Evolutionary conservation across 2,797 vertebrate species (phyloP), one percentile per base, ranked within the genome.

Genomic region (Argyrosomus regius): DNA sequence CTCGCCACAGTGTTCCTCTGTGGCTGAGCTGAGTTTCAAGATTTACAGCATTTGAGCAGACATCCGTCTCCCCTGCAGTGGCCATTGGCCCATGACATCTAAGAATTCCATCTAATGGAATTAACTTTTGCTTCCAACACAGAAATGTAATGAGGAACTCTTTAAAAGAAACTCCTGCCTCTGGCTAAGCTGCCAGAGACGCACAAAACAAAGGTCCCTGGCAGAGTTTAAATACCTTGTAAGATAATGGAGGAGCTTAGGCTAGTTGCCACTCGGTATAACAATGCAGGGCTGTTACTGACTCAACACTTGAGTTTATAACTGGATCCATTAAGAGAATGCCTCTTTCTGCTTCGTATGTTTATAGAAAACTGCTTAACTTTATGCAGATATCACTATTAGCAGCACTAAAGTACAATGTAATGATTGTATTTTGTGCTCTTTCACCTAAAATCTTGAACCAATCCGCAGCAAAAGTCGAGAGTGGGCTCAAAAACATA

Each of bases 31-130:
- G 50, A 67, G 74, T 18, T 58, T 75, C 43, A 3, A 73, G 83
- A 91, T 91, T 89, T 91, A 88, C 84, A 63, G 85, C 80, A 4
- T 82, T 77, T 60, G 77, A 85, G 87, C 84, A 91, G 90, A 91
- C 90, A 86, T 87, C 88, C 56, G 70, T 89, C 88, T 87, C 89
- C 88, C 87, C 87, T 82, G 83, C 84, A 83, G 88, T 12, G 82
- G 82, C 87, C 86, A 57, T 49, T 79, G 87, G 88, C 72, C 78
- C 84, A 7, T 83, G 89, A 88, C 88, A 80, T 85, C 84, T 64
- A 80, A 85, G 70, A 72, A 87, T 89, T 71, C 74, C 81, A 82
- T 88, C 76, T 87, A 81, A 88, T 84, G 83, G 91, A 90, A 91
- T 90, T 81, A 89, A 89, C 77, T 66, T 84, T 80, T 77, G 77